Evolutionary conservation across 2,797 vertebrate species (phyloP).

Genomic region (Gadopsis marmoratus): DNA sequence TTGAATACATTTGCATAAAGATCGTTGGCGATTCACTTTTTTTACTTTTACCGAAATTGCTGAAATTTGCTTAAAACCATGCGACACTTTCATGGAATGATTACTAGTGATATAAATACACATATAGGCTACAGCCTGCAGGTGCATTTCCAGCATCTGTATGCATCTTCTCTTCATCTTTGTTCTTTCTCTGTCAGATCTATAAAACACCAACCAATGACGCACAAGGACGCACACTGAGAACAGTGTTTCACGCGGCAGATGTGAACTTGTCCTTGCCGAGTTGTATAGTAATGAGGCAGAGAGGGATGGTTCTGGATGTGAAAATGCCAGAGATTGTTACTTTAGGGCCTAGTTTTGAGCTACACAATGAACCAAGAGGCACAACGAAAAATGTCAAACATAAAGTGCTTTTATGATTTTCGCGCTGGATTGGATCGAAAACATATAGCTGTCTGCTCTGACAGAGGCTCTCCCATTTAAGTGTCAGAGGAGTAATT

Average conservation of each 20-base stretch:
- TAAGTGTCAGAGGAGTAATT: conserved; percentile 37
- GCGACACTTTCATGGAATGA: too few relatives aligned
- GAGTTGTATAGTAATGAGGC: conserved; percentile 2
- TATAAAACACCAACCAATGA: neutral
- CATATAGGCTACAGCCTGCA: neutral
- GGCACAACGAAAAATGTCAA: conserved; percentile 32
- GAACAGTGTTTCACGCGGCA: neutral
- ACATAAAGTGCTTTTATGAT: conserved; percentile 31
- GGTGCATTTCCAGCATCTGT: neutral
- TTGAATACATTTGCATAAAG: too few relatives aligned
- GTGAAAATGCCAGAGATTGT: conserved; percentile 47
- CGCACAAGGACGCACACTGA: neutral
- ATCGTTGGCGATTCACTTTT: too few relatives aligned
- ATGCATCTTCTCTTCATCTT: neutral
- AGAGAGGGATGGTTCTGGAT: conserved; percentile 1
- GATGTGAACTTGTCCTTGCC: neutral
- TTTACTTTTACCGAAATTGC: neutral
- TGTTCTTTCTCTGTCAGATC: neutral
- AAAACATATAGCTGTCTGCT: neutral
- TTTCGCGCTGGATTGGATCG: neutral
- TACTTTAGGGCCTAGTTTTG: conserved; percentile 1
- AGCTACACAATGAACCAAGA: conserved; percentile 21
- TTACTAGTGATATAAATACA: neutral
- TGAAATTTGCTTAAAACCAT: neutral
- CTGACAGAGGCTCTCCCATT: neutral